Evolutionary conservation across 2,888 invertebrate genomes (phyloP).

Genomic region (Oeneis ivallda): DNA sequence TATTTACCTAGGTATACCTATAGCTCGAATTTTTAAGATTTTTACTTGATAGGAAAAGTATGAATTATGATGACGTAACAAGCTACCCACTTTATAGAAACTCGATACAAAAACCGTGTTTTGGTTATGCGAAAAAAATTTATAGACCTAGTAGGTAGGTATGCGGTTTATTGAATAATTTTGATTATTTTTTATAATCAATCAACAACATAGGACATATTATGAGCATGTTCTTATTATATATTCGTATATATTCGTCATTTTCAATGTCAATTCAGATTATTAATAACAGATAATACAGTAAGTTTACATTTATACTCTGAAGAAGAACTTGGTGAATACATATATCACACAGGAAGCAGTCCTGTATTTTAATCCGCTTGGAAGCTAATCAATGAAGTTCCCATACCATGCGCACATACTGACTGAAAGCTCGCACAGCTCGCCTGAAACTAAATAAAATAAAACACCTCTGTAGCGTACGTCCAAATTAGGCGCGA

Average conservation of each 20-base stretch:
- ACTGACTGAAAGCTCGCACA: slow-evolving; percentile 35
- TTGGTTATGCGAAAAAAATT: no score
- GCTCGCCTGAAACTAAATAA: slow-evolving; percentile 50
- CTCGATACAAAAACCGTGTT: no score
- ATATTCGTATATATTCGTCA: no score
- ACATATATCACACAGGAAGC: not conserved
- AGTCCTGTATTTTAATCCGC: slow-evolving; percentile 2
- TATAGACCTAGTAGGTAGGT: no score
- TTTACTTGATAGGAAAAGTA: not conserved
- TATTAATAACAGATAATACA: no score
- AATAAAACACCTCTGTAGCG: slow-evolving; percentile 52
- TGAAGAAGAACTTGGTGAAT: not conserved
- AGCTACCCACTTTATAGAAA: no score
- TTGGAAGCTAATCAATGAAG: slow-evolving; percentile 29
- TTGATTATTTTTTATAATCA: no score
- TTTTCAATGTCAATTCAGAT: no score
- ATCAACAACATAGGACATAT: no score
- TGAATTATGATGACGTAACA: not conserved
- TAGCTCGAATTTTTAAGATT: not conserved
- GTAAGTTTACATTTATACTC: not conserved
- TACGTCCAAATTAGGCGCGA: slow-evolving; percentile 78
- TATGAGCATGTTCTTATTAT: no score
- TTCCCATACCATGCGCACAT: slow-evolving; percentile 27
- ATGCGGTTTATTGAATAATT: no score
- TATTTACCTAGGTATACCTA: no score